Evolutionary conservation across 2,113 vertebrate species (phyloP).

Genomic region (Brienomyrus longianalis): DNA sequence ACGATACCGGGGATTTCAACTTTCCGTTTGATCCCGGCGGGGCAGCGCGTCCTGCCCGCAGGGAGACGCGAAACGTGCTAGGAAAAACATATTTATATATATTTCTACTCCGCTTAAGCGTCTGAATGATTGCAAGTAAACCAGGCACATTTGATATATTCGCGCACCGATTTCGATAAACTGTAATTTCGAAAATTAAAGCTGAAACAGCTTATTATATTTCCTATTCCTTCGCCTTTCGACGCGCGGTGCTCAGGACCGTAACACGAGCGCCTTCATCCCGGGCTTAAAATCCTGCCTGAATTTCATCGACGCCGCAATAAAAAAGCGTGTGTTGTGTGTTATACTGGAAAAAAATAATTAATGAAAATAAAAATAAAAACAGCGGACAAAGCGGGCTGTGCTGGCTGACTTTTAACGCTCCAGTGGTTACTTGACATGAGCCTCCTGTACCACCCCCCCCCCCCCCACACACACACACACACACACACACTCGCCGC

Average conservation of each 20-base stretch:
- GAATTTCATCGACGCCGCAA: neutral
- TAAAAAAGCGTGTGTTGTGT: neutral
- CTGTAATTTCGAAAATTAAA: neutral
- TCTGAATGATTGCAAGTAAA: neutral
- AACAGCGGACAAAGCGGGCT: neutral
- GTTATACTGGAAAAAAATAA: neutral
- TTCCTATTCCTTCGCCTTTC: neutral
- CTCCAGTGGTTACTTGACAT: neutral
- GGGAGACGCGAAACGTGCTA: neutral
- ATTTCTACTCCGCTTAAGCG: neutral
- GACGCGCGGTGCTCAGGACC: neutral
- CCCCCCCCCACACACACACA: too few relatives aligned
- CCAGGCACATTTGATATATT: neutral
- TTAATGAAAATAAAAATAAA: neutral
- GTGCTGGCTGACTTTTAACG: neutral
- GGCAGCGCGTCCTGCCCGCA: neutral
- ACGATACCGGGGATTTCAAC: neutral
- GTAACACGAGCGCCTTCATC: neutral
- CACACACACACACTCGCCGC: too few relatives aligned
- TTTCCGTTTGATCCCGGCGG: neutral
- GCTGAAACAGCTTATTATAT: neutral
- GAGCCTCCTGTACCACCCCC: neutral
- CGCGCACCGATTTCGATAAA: neutral
- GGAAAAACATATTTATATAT: neutral
- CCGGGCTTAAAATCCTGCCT: neutral